Evolutionary conservation across 1,140 invertebrate genomes (phyloP).

Genomic region (Sarcophaga bullata): DNA sequence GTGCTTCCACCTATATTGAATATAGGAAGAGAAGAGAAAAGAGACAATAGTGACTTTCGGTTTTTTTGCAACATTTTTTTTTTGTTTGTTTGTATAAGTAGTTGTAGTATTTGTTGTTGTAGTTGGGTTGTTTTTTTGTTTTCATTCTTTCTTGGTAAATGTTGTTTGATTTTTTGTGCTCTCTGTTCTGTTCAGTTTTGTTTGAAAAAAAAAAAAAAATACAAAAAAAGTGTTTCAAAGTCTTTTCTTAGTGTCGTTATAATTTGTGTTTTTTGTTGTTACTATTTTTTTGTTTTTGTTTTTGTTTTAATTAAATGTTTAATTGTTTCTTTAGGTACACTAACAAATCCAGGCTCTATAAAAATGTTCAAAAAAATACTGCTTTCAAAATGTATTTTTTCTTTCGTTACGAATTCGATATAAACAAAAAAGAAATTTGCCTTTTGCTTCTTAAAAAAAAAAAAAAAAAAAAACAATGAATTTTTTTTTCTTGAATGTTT

Average conservation of each 20-base stretch:
- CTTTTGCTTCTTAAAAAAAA: background rate
- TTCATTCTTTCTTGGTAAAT: conserved; percentile 43
- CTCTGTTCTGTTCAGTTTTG: conserved; percentile 44
- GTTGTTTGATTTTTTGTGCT: conserved; percentile 41
- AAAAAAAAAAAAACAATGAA: background rate
- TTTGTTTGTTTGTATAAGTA: background rate
- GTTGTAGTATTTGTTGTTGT: conserved; percentile 42
- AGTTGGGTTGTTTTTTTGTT: conserved; percentile 56
- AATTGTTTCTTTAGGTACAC: conserved; percentile 54
- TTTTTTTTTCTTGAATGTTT: conserved; percentile 9
- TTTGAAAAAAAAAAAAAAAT: background rate
- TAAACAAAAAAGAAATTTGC: background rate
- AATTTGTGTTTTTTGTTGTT: conserved; percentile 39
- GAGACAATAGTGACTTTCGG: conserved; percentile 67
- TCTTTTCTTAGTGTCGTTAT: conserved; percentile 36
- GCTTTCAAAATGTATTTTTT: background rate
- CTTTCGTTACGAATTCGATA: background rate
- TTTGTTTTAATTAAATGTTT: conserved; percentile 30
- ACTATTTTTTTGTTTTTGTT: conserved; percentile 43
- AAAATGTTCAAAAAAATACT: conserved; percentile 34
- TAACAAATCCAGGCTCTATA: conserved; percentile 66
- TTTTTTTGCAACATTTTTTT: conserved; percentile 43
- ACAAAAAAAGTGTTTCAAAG: too few relatives aligned
- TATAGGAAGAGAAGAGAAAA: conserved; percentile 67
- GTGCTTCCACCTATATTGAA: conserved; percentile 65